Percentiles rank a stretch among this genome's conserved stretches.
phyloP scores from a whole-genome alignment of 1,140 invertebrate genomes.

The Megalopta genalis region DNA sequence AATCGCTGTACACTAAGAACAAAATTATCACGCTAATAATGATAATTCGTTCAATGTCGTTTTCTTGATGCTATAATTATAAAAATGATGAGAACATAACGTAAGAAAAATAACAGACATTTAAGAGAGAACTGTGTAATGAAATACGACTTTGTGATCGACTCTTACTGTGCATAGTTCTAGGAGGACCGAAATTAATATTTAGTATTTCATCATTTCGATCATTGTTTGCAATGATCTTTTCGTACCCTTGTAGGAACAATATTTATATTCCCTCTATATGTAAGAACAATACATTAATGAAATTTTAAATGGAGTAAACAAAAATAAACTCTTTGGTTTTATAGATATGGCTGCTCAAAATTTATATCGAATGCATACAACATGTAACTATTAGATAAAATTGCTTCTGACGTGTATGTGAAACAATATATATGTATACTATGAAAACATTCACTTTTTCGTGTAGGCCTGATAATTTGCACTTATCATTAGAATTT shows the following conservation, averaged over 20 bases:
- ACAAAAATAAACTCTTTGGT: slow-evolving; percentile 16
- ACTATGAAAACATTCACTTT: slow-evolving; percentile 13
- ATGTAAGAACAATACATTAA: not conserved
- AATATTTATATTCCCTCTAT: not conserved
- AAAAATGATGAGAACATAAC: no score
- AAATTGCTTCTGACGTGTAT: slow-evolving; percentile 1
- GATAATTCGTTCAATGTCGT: no score
- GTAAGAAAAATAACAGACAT: no score
- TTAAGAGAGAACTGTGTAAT: no score
- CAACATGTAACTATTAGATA: slow-evolving; percentile 8
- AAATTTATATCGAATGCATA: not conserved
- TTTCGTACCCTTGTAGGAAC: not conserved
- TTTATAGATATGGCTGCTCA: slow-evolving; percentile 11
- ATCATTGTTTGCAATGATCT: not conserved
- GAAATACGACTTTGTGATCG: no score
- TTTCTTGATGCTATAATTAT: no score
- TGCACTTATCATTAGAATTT: slow-evolving; percentile 8
- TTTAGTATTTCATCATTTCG: not conserved
- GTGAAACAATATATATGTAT: slow-evolving; percentile 3
- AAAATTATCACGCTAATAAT: no score
- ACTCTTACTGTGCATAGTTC: no score
- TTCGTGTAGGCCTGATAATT: not conserved
- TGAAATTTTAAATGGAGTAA: not conserved
- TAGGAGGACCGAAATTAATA: not conserved
- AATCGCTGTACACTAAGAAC: no score